phyloP scores from a whole-genome alignment of 1,140 invertebrate species.

The Leptonema lineaticorne region DNA sequence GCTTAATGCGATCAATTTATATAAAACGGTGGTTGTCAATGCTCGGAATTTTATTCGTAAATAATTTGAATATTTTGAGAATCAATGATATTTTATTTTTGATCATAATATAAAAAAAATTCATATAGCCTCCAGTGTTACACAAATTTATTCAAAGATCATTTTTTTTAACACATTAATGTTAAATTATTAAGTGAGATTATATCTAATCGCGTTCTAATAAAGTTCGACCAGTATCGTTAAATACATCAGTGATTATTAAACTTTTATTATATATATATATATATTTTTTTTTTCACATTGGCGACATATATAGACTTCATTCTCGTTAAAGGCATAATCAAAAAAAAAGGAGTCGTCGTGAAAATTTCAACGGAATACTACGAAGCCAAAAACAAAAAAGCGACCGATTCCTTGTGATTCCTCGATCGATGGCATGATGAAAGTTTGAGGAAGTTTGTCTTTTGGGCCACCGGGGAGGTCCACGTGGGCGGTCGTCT shows the following conservation, averaged over 20 bases:
- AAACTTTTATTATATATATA: too few species aligned
- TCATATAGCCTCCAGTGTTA: background rate
- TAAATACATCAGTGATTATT: too few species aligned
- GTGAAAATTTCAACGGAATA: background rate
- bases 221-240: slow-evolving; percentile 2
- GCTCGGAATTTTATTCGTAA: too few species aligned
- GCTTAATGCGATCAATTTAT: too few species aligned
- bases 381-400: too few species aligned
- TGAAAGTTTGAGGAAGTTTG: slow-evolving; percentile 15
- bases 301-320: background rate
- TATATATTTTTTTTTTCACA: too few species aligned
- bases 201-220: slow-evolving; percentile 16
- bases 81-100: too few species aligned
- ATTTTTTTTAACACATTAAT: too few species aligned
- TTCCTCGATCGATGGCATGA: background rate
- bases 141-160: background rate
- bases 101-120: too few species aligned
- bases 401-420: background rate
- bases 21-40: too few species aligned
- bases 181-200: background rate
- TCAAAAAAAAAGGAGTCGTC: too few species aligned
- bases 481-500: slow-evolving; percentile 36
- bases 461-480: slow-evolving; percentile 9
- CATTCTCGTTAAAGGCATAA: background rate
- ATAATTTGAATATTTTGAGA: too few species aligned